Evolutionary conservation across 2,888 invertebrate species (phyloP).

Genomic region (Eurytoma californica): DNA sequence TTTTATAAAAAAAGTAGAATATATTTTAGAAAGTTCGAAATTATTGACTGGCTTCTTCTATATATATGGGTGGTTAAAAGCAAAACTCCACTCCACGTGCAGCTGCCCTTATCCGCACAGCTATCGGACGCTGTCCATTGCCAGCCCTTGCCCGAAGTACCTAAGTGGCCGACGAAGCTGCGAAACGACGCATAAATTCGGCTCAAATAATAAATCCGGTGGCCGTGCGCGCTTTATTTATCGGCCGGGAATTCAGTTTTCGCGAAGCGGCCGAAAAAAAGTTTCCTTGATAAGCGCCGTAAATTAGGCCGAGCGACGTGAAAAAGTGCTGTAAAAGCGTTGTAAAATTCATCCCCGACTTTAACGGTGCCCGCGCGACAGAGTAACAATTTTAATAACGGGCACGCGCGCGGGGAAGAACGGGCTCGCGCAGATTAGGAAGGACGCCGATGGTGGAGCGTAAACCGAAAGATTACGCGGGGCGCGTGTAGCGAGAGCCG

Average conservation of each 20-base stretch:
- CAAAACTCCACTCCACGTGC: too few relatives aligned
- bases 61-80: too few relatives aligned
- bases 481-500: background rate
- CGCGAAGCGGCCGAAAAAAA: background rate
- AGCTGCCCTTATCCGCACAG: too few relatives aligned
- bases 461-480: slow-evolving; percentile 29
- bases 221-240: slow-evolving; percentile 1
- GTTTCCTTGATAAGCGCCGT: slow-evolving; percentile 35
- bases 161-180: background rate
- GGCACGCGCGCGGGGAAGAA: background rate
- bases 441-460: background rate
- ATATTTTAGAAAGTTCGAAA: too few relatives aligned
- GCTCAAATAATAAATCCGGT: slow-evolving; percentile 15
- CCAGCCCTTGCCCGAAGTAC: too few relatives aligned
- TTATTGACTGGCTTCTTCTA: too few relatives aligned
- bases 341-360: slow-evolving; percentile 4
- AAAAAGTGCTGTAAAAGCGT: slow-evolving; percentile 9
- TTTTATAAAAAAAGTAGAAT: too few relatives aligned
- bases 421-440: background rate
- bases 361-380: background rate
- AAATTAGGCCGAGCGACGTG: slow-evolving; percentile 21
- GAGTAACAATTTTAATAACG: slow-evolving; percentile 62
- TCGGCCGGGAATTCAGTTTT: background rate
- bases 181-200: background rate
- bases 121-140: too few relatives aligned